These are phyloP conservation scores for Mareca penelope DNA, from an alignment of 2,797 vertebrate genomes.

Conservation along the genomic window DNA sequence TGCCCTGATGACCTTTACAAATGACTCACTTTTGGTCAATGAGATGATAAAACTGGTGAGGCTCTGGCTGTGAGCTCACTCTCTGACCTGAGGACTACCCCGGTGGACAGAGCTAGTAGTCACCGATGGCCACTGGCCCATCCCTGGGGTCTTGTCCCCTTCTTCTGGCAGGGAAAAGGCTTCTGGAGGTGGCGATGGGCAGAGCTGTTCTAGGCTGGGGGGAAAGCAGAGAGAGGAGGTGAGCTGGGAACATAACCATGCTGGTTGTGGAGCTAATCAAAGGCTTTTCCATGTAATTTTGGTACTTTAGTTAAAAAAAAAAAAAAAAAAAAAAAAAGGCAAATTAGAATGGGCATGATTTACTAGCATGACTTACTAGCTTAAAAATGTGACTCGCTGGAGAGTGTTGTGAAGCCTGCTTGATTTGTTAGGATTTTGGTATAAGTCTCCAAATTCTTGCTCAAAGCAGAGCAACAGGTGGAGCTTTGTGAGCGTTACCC, in stretches of 20 bases:
- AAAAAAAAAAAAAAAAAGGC: fast-evolving
- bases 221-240: background rate
- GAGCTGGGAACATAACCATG: fast-evolving
- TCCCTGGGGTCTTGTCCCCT: background rate
- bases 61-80: background rate
- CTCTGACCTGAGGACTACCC: background rate
- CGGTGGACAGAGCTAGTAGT: fast-evolving
- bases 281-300: background rate
- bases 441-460: background rate
- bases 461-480: background rate
- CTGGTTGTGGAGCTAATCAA: background rate
- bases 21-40: background rate
- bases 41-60: background rate
- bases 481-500: background rate
- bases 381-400: background rate
- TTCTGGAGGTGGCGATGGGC: background rate
- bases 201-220: fast-evolving
- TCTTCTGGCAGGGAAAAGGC: background rate
- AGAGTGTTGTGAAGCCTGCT: background rate
- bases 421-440: background rate
- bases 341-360: background rate
- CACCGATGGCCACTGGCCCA: background rate
- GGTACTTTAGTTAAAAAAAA: background rate
- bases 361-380: background rate
- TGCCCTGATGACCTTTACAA: background rate